Evolutionary conservation across 2,888 invertebrate species (phyloP), one percentile per base, ranked within the genome.

Genomic region (Cerceris rybyensis): DNA sequence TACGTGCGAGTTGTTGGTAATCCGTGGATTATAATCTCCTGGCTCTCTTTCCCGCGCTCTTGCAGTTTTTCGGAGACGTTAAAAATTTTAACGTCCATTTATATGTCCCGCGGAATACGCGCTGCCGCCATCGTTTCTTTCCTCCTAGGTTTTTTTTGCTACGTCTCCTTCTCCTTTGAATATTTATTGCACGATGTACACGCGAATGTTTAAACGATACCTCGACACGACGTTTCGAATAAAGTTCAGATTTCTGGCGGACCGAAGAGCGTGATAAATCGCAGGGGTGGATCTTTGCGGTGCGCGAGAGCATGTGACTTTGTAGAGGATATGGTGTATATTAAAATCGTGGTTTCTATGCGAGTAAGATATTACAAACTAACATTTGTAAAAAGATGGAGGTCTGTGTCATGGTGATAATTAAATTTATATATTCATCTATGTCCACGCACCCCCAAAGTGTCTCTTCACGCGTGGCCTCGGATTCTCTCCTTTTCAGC

Each of bases 401-500:
- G 1, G 28, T 1, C 28, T 2, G 28, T 28, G 28, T 28, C 28
- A 1, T 28, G 4, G 28, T 28, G 28, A 28, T 4, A 28, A 28
- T 28, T 28, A 4, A 28, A 28, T 28, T 28, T 4, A 28, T 28
- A 28, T 28, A 28, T 4, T 28, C 28, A 28, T 28, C 28, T 28
- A 28, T 4, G 28, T 28, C 28, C 28, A 28, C 28, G 28, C 28
- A 28, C 28, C 28, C 28, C 28, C 28, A 28, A 28, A 28, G 2
- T 69, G 85, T 78, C 85, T 84, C 81, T 90, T 89, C 91, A 90
- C 90, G 89, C 89, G 90, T 89, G 88, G 28, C 86, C 81, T 85
- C 87, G 86, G 89, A 91, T 91, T 91, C 89, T 89, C 90, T 88
- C 85, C 86, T 89, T 86, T 89, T 89, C 90, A 90, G 91, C 91